phyloP scores from a whole-genome alignment of 2,113 vertebrate genomes.

The Tachycineta bicolor region DNA sequence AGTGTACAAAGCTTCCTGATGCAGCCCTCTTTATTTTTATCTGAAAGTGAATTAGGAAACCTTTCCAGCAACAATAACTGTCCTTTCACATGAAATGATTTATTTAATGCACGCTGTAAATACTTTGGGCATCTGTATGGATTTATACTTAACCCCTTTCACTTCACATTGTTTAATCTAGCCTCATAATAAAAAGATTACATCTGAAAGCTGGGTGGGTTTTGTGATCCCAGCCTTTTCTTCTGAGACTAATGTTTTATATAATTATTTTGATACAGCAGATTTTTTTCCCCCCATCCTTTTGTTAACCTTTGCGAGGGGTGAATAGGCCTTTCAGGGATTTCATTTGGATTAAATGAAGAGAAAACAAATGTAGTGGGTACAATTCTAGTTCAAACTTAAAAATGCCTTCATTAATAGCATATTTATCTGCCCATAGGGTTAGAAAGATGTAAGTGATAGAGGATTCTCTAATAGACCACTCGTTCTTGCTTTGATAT shows the following conservation, averaged over 20 bases:
- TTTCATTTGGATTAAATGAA: background rate
- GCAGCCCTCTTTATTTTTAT: conserved; percentile 79
- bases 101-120: conserved; percentile 57
- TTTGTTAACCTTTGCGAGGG: background rate
- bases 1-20: conserved; percentile 77
- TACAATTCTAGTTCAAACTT: background rate
- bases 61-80: conserved; percentile 64
- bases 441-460: background rate
- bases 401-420: background rate
- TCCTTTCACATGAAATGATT: conserved; percentile 65
- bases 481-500: background rate
- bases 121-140: conserved; percentile 45
- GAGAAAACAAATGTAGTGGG: background rate
- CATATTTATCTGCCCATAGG: conserved; percentile 4
- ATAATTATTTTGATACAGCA: conserved; percentile 44
- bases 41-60: conserved; percentile 72
- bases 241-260: conserved; percentile 45
- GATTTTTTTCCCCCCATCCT: background rate
- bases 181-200: conserved; percentile 48
- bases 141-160: conserved; percentile 63
- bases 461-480: background rate
- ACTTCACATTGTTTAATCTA: conserved; percentile 53
- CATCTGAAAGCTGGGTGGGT: conserved; percentile 25
- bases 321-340: background rate
- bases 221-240: conserved; percentile 29